Base-by-base conservation (phyloP, 2,888 invertebrate genomes). In the Eledona agricola region DNA sequence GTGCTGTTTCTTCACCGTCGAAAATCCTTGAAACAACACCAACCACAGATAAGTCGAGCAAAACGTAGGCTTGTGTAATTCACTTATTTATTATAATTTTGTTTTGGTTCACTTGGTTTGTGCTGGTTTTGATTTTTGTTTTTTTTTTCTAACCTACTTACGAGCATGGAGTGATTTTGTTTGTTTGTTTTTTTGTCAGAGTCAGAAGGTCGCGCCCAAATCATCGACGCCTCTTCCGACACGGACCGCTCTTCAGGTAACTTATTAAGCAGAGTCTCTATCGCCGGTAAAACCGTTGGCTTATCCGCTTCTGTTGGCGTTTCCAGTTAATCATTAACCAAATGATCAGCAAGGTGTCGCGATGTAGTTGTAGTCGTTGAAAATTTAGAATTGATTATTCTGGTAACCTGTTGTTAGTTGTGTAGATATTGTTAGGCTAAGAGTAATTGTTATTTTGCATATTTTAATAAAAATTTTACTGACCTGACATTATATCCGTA, bases 181-280 rank as follows among this genome's bases (percentile, higher is more conserved):
- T 64, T 59, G 54, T 63, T 62, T 62, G 66, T 62, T 57, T 53
- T 52, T 55, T 64, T 59, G 54, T 63, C 62, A 61, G 66, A 62
- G 66, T 67, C 67, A 76, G 72, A 78, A 79, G 72, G 76, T 80
- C 66, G 77, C 80, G 64, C 78, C 82, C 61, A 80, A 82, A 72
- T 78, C 80, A 49, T 78, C 81, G 70, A 81, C 83, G 60, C 81
- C 83, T 61, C 76, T 83, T 63, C 81, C 82, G 60, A 81, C 83
- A 64, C 83, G 83, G 79, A 81, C 82, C 71, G 82, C 84, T 58
- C 78, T 84, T 51, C 84, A 85, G 84, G 84, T 85, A 83, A 83
- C 77, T 74, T 82, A 80, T 53, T 69, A 57, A 62, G 25, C 42
- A 11, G 16, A 34, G 11, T 22, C 72, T 71, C 78, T 60, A 78